Conservation (phyloP, 2,797 vertebrate genomes). For the Darevskia nairensis region DNA sequence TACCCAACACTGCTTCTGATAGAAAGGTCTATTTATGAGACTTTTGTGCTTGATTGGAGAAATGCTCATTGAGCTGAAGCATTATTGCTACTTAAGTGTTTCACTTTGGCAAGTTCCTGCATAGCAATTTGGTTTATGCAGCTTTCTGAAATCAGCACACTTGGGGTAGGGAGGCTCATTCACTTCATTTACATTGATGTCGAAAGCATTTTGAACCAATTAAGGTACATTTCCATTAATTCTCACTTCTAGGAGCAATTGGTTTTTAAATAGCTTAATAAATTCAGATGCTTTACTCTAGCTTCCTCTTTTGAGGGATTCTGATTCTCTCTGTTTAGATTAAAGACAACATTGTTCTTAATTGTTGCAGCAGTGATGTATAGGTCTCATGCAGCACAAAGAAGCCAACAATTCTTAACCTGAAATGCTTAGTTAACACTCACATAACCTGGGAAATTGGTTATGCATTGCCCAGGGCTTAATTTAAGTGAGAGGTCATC, state of each 20-base stretch:
- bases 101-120: slow-evolving; percentile 1
- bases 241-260: background rate
- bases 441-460: background rate
- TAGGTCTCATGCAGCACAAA: background rate
- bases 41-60: slow-evolving; percentile 20
- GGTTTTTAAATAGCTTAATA: slow-evolving; percentile 18
- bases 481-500: background rate
- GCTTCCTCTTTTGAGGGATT: background rate
- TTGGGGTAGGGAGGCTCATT: background rate
- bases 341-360: background rate
- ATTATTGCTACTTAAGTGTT: slow-evolving; percentile 27
- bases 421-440: background rate
- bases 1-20: slow-evolving; percentile 3
- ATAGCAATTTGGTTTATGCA: slow-evolving; percentile 26
- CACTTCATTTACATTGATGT: slow-evolving; percentile 9
- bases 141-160: background rate
- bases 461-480: background rate
- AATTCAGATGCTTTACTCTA: slow-evolving; percentile 6
- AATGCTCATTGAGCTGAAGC: slow-evolving; percentile 28
- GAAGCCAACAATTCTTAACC: background rate
- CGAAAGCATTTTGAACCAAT: slow-evolving; percentile 30
- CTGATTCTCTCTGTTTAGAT: background rate
- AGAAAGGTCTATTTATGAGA: slow-evolving; percentile 31
- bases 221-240: slow-evolving; percentile 36
- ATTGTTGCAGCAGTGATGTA: background rate